Evolutionary conservation across 2,888 invertebrate genomes (phyloP).

Genomic region (Thera britannica): DNA sequence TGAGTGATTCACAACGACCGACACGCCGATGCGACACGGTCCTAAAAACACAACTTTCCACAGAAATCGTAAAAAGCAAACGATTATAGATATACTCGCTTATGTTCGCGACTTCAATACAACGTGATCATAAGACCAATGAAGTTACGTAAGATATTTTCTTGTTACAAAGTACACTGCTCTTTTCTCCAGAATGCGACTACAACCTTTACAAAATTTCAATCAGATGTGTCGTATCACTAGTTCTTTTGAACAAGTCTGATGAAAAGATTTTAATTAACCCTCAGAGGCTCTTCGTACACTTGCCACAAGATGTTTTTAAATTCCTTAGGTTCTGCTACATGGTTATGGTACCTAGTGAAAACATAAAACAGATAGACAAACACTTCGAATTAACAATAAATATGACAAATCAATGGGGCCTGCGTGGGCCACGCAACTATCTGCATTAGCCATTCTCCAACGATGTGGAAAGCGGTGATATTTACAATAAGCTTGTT

Average conservation of each 20-base stretch:
- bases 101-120: background rate
- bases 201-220: too few relatives aligned
- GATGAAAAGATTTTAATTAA: too few relatives aligned
- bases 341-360: too few relatives aligned
- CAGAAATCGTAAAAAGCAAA: slow-evolving; percentile 13
- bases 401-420: slow-evolving; percentile 12
- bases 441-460: slow-evolving; percentile 15
- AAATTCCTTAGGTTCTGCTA: too few relatives aligned
- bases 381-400: background rate
- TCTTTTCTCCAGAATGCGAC: too few relatives aligned
- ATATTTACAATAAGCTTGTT: slow-evolving; percentile 22
- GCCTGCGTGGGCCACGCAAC: slow-evolving; percentile 25
- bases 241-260: too few relatives aligned
- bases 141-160: too few relatives aligned
- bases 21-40: background rate
- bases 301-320: too few relatives aligned
- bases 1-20: slow-evolving; percentile 16
- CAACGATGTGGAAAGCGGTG: slow-evolving; percentile 22
- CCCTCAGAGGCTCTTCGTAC: too few relatives aligned
- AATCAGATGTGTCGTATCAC: too few relatives aligned
- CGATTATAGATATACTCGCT: slow-evolving; percentile 9
- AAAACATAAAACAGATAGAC: background rate
- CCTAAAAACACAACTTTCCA: slow-evolving; percentile 2
- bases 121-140: background rate
- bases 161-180: too few relatives aligned